phyloP scores from a whole-genome alignment of 2,888 invertebrate species.

The Mylabris sibirica region DNA sequence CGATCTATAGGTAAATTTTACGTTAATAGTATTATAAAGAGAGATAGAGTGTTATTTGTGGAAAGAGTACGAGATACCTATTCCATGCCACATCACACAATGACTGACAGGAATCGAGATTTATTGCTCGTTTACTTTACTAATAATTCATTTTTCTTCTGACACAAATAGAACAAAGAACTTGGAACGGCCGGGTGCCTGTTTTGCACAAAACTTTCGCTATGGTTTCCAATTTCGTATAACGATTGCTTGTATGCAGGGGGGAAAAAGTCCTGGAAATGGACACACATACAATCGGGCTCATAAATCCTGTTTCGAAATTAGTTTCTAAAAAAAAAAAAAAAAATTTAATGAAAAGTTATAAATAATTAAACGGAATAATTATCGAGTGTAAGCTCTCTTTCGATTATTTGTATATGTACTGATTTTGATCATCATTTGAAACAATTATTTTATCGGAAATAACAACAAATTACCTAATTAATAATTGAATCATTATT shows the following conservation, averaged over 20 bases:
- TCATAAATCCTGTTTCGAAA: neutral
- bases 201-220: slow-evolving; percentile 40
- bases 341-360: neutral
- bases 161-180: slow-evolving; percentile 60
- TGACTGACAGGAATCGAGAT: slow-evolving; percentile 62
- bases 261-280: slow-evolving; percentile 1
- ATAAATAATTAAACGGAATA: neutral
- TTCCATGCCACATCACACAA: slow-evolving; percentile 57
- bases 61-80: neutral
- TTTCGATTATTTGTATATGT: slow-evolving; percentile 11
- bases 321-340: neutral
- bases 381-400: neutral
- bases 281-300: neutral
- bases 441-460: slow-evolving; percentile 29
- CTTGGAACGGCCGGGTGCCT: slow-evolving; percentile 46
- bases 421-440: slow-evolving; percentile 23
- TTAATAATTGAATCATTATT: slow-evolving; percentile 34
- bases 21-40: neutral
- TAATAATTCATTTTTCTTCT: slow-evolving; percentile 62
- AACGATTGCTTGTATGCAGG: slow-evolving; percentile 2
- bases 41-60: neutral
- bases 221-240: slow-evolving; percentile 40
- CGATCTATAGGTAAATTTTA: slow-evolving; percentile 5
- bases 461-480: slow-evolving; percentile 31
- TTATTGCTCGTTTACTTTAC: slow-evolving; percentile 61